Evolutionary conservation across 2,113 vertebrate species (phyloP), one percentile per base, ranked within the genome.

Genomic region (Cromileptes altivelis): DNA sequence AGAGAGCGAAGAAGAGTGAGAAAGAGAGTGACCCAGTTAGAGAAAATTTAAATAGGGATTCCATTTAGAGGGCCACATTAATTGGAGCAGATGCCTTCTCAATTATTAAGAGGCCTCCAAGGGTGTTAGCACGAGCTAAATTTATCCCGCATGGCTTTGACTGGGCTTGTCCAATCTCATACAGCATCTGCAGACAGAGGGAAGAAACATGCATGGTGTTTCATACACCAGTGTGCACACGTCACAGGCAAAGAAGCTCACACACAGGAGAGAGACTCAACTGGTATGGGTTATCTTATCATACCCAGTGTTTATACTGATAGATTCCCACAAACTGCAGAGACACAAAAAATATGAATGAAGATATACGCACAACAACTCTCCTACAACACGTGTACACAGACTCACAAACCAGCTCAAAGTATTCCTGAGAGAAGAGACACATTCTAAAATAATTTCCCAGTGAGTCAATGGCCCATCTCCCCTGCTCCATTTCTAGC

Each of bases 41-140:
- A 84, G 90, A 92, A 92, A 93, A 95, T 95, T 95, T 95, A 95
- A 96, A 96, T 93, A 94, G 93, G 92, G 94, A 96, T 95, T 96
- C 94, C 93, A 96, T 95, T 95, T 95, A 94, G 93, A 96, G 94
- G 94, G 93, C 91, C 93, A 94, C 91, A 95, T 96, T 96, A 96
- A 96, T 96, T 96, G 95, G 95, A 96, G 95, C 96, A 96, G 95
- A 96, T 96, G 94, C 95, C 95, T 95, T 94, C 93, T 96, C 95
- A 96, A 96, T 96, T 96, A 96, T 96, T 96, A 95, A 96, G 92
- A 93, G 93, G 93, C 93, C 90, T 91, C 94, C 89, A 92, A 95
- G 94, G 92, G 89, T 93, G 94, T 93, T 89, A 90, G 91, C 92
- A 90, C 80, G 91, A 93, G 93, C 94, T 94, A 95, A 95, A 95